phyloP scores from a whole-genome alignment of 2,888 invertebrate genomes.

The Campoplex capitator region DNA sequence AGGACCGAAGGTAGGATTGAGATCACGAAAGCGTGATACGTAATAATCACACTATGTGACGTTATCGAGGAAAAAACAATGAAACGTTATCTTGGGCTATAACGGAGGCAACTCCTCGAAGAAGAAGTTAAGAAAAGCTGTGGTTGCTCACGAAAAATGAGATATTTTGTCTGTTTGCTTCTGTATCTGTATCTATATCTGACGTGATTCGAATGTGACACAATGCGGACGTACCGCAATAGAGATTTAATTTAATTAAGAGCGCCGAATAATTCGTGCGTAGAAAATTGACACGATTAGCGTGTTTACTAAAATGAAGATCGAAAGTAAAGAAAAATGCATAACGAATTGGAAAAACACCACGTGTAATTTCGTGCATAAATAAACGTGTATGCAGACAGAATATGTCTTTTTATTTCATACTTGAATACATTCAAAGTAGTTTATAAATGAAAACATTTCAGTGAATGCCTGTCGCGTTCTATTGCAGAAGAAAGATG shows the following conservation, averaged over 20 bases:
- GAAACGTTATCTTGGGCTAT: not conserved
- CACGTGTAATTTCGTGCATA: slow-evolving; percentile 48
- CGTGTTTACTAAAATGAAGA: not conserved
- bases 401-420: slow-evolving; percentile 63
- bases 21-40: slow-evolving; percentile 57
- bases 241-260: slow-evolving; percentile 50
- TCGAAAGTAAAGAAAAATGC: not conserved
- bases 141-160: slow-evolving; percentile 54
- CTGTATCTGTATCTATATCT: slow-evolving; percentile 3
- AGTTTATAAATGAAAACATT: not conserved
- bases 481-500: slow-evolving; percentile 60
- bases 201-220: slow-evolving; percentile 15
- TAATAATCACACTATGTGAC: slow-evolving; percentile 41
- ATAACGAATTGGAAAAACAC: not conserved
- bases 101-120: not conserved
- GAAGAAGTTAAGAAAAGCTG: slow-evolving; percentile 28
- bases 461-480: slow-evolving; percentile 33
- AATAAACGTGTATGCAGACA: slow-evolving; percentile 69
- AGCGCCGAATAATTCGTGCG: not conserved
- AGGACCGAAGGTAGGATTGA: slow-evolving; percentile 69
- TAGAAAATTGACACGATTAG: slow-evolving; percentile 10
- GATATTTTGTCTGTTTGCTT: slow-evolving; percentile 67
- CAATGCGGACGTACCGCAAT: slow-evolving; percentile 12
- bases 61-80: slow-evolving; percentile 38
- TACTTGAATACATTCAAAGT: not conserved